Conservation (phyloP, 2,797 vertebrate species). For the Echeneis naucrates region DNA sequence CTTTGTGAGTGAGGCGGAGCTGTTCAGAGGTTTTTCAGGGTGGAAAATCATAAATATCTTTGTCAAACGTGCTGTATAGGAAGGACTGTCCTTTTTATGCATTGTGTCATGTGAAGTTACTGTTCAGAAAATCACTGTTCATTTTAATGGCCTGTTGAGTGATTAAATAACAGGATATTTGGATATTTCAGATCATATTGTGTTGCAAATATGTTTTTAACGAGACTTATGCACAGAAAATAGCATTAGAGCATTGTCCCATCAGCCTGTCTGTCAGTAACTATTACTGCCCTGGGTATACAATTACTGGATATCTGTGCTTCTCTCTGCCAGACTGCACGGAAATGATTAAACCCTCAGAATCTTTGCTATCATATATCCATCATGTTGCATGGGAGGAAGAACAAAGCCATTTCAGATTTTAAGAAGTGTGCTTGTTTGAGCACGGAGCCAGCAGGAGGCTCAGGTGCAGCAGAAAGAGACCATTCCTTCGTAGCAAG, state of each 20-base stretch:
- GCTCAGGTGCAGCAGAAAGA: constrained; percentile 80
- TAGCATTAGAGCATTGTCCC: background rate
- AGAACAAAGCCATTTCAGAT: constrained; percentile 54
- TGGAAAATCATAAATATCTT: background rate
- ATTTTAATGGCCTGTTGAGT: background rate
- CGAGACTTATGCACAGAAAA: background rate
- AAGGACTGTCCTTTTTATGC: background rate
- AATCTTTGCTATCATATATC: constrained; percentile 27
- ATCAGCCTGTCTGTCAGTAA: background rate
- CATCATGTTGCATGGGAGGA: constrained; percentile 17
- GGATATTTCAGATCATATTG: background rate
- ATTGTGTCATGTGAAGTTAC: background rate
- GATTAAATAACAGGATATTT: background rate
- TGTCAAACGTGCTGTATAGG: background rate
- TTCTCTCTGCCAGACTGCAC: background rate
- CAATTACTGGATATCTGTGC: background rate
- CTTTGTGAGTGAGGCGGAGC: constrained; percentile 11
- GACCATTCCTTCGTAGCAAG: constrained; percentile 70
- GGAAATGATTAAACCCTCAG: constrained; percentile 38
- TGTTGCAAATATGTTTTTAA: background rate
- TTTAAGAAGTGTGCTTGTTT: constrained; percentile 53
- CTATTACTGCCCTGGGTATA: background rate
- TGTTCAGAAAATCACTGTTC: background rate
- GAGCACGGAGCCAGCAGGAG: constrained; percentile 55
- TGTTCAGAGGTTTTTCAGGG: background rate